Evolutionary conservation across 1,140 invertebrate genomes (phyloP).

Genomic region (Lasioglossum albipes): DNA sequence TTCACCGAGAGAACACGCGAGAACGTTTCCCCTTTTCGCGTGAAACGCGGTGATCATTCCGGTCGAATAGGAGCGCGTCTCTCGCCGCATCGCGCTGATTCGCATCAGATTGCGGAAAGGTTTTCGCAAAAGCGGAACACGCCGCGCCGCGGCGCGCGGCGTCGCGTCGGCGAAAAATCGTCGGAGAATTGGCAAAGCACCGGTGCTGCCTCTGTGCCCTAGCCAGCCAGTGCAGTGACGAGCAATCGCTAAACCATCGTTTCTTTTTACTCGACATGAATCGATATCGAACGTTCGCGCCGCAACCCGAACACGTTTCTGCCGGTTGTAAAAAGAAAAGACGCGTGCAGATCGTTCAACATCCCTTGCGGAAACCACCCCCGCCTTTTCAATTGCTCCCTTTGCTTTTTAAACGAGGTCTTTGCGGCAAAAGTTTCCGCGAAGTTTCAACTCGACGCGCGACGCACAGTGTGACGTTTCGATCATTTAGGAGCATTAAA

Average conservation of each 20-base stretch:
- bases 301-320: background rate
- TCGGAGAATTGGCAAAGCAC: conserved; percentile 32
- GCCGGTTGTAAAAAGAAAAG: background rate
- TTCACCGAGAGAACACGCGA: too few species aligned
- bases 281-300: conserved; percentile 25
- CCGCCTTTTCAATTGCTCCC: too few species aligned
- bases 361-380: too few species aligned
- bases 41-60: background rate
- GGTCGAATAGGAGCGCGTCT: background rate
- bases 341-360: background rate
- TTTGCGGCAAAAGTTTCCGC: too few species aligned
- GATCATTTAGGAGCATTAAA: too few species aligned
- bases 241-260: conserved; percentile 27
- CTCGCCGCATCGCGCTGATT: background rate
- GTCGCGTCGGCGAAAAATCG: conserved; percentile 28
- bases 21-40: background rate
- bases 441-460: too few species aligned
- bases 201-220: background rate
- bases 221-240: background rate
- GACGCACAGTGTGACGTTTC: too few species aligned
- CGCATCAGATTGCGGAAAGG: background rate
- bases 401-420: too few species aligned
- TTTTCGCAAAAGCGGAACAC: background rate
- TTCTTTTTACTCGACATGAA: background rate
- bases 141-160: conserved; percentile 6